Evolutionary conservation across 1,140 invertebrate genomes (phyloP).

Genomic region (Eurosta solidaginis): DNA sequence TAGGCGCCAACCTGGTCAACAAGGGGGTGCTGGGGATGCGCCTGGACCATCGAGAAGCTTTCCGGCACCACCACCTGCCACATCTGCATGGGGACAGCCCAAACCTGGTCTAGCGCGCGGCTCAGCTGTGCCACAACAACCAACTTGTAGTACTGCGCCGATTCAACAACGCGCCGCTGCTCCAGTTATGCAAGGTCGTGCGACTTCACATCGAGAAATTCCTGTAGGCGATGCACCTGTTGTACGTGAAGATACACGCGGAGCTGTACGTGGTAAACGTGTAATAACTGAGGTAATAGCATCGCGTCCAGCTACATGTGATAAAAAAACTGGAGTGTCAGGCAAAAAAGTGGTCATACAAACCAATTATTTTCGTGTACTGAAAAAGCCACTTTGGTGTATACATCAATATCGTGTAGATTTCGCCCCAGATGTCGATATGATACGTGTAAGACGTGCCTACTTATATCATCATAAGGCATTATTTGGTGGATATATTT

Average conservation of each 20-base stretch:
- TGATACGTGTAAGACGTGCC: constrained; percentile 42
- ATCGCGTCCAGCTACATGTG: constrained; percentile 41
- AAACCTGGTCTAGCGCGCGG: constrained; percentile 16
- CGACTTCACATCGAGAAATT: constrained; percentile 30
- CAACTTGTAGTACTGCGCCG: constrained; percentile 17
- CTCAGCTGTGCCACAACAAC: not conserved
- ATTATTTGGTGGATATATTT: constrained; percentile 59
- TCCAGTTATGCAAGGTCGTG: constrained; percentile 28
- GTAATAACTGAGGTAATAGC: constrained; percentile 44
- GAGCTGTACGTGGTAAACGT: constrained; percentile 47
- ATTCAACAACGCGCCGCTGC: constrained; percentile 20
- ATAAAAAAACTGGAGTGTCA: constrained; percentile 39
- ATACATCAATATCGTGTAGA: constrained; percentile 84
- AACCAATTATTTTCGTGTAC: constrained; percentile 78
- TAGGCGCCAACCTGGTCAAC: not conserved
- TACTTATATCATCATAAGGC: constrained; percentile 42
- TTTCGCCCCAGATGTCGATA: constrained; percentile 67
- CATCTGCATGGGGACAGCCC: constrained; percentile 30
- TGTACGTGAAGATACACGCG: constrained; percentile 38
- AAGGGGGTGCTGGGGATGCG: not conserved
- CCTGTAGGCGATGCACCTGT: constrained; percentile 8
- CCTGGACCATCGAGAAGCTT: not conserved
- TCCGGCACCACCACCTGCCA: not conserved
- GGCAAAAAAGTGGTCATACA: constrained; percentile 57
- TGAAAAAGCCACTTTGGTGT: constrained; percentile 71